Evolutionary conservation across 1,140 invertebrate genomes (phyloP), one percentile per base, ranked within the genome.

Genomic region (Theocolax elegans): DNA sequence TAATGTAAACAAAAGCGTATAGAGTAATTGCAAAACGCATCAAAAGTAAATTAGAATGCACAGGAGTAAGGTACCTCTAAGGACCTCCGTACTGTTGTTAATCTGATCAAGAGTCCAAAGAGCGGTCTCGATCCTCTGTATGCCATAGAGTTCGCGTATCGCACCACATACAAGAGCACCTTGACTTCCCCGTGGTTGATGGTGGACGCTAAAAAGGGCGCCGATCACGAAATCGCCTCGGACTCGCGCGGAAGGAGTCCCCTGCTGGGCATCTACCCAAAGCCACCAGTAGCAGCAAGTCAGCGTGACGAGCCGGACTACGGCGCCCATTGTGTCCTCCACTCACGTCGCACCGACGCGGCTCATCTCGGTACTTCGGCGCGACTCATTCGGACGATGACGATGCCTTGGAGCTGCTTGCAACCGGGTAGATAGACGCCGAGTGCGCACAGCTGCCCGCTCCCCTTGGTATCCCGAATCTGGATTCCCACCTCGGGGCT

Each of bases 41-140:
- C 4, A 35, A 56, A 56, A 56, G 31, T 31, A 56, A 56, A 31
- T 8, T 17, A 56, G 3, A n/a, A 56, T n/a, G n/a, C n/a, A n/a
- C n/a, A 35, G 12, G 21, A 90, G 91, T 58, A 90, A 88, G 63
- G 85, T 76, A 67, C 90, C 87, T n/a, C 91, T 80, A 0, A 72
- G 88, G 87, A 64, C 84, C 73, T 59, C 90, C 82, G 56, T 56
- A 69, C 87, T 84, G 15, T 76, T 79, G 75, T 89, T 89, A 44
- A 89, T 89, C 60, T 80, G 79, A 68, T 89, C 87, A 2, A 89
- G 75, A 1, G 87, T 88, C 60, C 86, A 81, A 27, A 89, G 84
- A 9, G 92, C 91, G 2, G 90, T 90, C 85, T 94, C 93, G 0
- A 92, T 88, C 38, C 93, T 80, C 79, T 95, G 93, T 17, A 95